A percentile compares a stretch with the other conserved stretches of the same genome.
Evolutionary conservation across 2,113 vertebrate genomes (phyloP).

Genomic region (Willisornis vidua): DNA sequence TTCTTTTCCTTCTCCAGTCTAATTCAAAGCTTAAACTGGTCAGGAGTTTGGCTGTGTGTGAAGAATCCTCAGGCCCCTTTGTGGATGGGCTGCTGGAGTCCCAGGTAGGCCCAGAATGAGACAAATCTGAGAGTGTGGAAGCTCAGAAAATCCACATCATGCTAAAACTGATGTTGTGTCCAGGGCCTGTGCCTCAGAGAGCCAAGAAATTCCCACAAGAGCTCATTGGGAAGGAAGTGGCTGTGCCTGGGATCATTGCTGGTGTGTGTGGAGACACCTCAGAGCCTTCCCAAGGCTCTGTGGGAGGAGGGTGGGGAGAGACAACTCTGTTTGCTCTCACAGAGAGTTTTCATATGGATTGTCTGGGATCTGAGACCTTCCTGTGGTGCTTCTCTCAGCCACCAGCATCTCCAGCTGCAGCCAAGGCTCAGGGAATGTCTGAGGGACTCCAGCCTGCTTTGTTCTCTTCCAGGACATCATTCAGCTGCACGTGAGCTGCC

Average conservation of each 20-base stretch:
- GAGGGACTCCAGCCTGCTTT: background rate
- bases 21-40: constrained; percentile 98
- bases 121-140: background rate
- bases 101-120: constrained; percentile 73
- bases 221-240: background rate
- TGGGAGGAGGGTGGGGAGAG: background rate
- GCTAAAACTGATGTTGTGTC: background rate
- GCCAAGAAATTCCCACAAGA: background rate
- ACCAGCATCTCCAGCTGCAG: background rate
- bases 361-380: background rate
- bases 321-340: background rate
- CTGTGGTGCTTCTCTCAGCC: background rate
- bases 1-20: constrained; percentile 78
- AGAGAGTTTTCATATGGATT: background rate
- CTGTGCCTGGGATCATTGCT: background rate
- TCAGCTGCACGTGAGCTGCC: constrained; percentile 95
- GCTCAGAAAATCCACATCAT: background rate
- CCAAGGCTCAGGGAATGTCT: background rate
- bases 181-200: background rate
- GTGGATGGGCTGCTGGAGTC: constrained; percentile 88
- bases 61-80: constrained; percentile 91
- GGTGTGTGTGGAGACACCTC: background rate
- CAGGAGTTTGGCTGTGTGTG: constrained; percentile 95
- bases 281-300: background rate
- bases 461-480: constrained; percentile 87